phyloP scores from a whole-genome alignment of 2,888 invertebrate genomes.

The Callyntrura guangdongensis region DNA sequence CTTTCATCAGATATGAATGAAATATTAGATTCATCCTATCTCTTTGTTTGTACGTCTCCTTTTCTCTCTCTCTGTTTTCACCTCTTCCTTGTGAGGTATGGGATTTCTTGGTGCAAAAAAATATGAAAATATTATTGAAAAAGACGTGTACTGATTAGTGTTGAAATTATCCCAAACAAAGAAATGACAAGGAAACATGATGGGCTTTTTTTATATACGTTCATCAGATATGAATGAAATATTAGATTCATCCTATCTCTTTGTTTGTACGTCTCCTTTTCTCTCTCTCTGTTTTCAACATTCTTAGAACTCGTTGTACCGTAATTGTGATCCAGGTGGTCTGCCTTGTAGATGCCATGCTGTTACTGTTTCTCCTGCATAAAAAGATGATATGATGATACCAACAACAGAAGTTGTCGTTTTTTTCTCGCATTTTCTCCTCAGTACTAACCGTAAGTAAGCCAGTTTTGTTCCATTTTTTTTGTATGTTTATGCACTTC shows the following conservation, averaged over 20 bases:
- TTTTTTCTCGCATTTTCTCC: background rate
- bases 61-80: background rate
- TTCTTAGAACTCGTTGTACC: constrained; percentile 41
- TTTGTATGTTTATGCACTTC: background rate
- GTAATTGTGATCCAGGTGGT: constrained; percentile 30
- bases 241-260: background rate
- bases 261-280: background rate
- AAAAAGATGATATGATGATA: too few relatives aligned
- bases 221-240: constrained; percentile 50
- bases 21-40: background rate
- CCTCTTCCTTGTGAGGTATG: background rate
- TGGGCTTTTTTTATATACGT: background rate
- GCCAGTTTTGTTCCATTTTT: background rate
- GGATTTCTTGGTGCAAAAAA: too few relatives aligned
- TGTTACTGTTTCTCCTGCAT: background rate
- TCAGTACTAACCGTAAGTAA: constrained; percentile 15
- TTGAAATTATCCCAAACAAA: background rate
- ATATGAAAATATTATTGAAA: constrained; percentile 12
- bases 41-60: background rate
- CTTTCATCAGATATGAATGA: constrained; percentile 42
- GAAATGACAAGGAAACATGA: background rate
- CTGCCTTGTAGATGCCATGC: background rate
- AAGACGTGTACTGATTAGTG: background rate
- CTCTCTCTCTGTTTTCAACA: background rate
- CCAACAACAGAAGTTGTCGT: constrained; percentile 7